Evolutionary conservation across 2,888 invertebrate species (phyloP).

Genomic region (Aspidiotus destructor): DNA sequence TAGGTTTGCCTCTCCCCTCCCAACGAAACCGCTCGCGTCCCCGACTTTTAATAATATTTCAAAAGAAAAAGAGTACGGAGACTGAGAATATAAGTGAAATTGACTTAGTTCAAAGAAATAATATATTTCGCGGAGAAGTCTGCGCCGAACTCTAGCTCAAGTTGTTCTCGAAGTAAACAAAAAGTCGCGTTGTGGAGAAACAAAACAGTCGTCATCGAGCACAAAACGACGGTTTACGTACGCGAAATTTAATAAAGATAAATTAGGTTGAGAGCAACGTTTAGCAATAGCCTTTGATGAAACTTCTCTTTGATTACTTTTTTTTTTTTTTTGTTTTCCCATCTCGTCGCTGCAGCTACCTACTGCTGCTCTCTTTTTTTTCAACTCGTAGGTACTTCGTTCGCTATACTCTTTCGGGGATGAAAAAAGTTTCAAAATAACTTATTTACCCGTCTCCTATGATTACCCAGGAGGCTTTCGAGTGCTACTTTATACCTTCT

Average conservation of each 20-base stretch:
- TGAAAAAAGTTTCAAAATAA: too few relatives aligned
- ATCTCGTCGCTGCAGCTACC: too few relatives aligned
- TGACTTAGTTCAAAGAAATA: background rate
- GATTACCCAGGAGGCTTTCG: too few relatives aligned
- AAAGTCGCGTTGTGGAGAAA: constrained; percentile 2
- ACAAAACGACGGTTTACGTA: constrained; percentile 4
- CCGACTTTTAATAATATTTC: background rate
- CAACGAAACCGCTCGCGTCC: too few relatives aligned
- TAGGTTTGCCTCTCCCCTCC: background rate
- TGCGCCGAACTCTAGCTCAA: background rate
- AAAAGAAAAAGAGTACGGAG: background rate
- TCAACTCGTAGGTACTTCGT: too few relatives aligned
- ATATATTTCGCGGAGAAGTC: background rate
- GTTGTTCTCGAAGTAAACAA: background rate
- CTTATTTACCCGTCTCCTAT: too few relatives aligned
- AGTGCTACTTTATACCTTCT: too few relatives aligned
- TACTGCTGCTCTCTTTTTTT: too few relatives aligned
- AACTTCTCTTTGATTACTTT: constrained; percentile 4
- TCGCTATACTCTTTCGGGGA: too few relatives aligned
- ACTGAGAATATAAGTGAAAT: background rate
- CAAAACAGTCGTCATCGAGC: constrained; percentile 4
- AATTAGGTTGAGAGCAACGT: constrained; percentile 1
- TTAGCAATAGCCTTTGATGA: constrained; percentile 4
- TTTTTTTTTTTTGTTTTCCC: background rate
- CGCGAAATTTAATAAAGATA: constrained; percentile 4